Base-by-base conservation (phyloP, 1,140 invertebrate species). In the Anastrepha ludens region DNA sequence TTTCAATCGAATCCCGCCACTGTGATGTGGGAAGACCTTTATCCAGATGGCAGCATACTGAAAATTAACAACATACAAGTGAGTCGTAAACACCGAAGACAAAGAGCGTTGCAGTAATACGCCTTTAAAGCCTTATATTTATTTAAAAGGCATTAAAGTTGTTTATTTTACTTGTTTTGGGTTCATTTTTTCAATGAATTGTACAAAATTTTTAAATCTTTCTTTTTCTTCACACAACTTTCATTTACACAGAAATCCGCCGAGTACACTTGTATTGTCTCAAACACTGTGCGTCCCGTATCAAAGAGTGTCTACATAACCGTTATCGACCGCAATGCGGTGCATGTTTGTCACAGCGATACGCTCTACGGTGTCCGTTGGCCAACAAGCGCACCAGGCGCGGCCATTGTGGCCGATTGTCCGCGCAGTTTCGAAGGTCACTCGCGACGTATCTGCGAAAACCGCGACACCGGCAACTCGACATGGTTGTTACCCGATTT, bases 11-110 rank as follows among this genome's bases (percentile, higher is more conserved):
- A 95, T 41, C 96, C 96, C 0, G 95, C 95, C 3, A 94, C 94
- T 2, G 96, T 97, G 89, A 96, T 96, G 86, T 97, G 96, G 96
- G 97, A 97, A 90, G 96, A 97, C 90, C 93, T 97, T 2, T 96
- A 96, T 92, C 96, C 96, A 5, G 95, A 96, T 59, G 97, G 97
- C 50, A 97, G 96, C 90, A 96, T 97, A 86, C 93, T 97, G 0
- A 96, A 97, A 90, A 95, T 97, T 9, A 96, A 95, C 88, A 96
- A 96, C 87, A 95, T 96, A 41, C 96, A 96, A 94, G 96, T 96
- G 93, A 91, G 90, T 78, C 29, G 29, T 29, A 29, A 41, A 62
- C 17, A 62, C 55, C 29, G 13, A 5, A 47, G 17, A 8, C 20
- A 2, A 13, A 17, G 9, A 41, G 11, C 55, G 13, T 15, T 62